Percentiles rank a stretch among this genome's conserved stretches.
Evolutionary conservation across 1,140 invertebrate species (phyloP).

Genomic region (Apis mellifera): Amel_HAv3.1 CM009944.2:7474501-7475000

Average conservation of each 20-base stretch:
- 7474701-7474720: background rate
- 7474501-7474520: no score
- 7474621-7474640: background rate
- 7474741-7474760: background rate
- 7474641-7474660: conserved; percentile 8
- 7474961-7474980: background rate
- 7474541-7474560: background rate
- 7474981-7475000: background rate
- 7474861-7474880: background rate
- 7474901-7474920: background rate
- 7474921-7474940: background rate
- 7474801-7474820: background rate
- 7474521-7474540: no score
- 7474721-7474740: background rate
- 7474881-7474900: background rate
- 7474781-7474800: background rate
- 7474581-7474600: no score
- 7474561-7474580: background rate
- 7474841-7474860: no score
- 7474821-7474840: no score
- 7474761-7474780: background rate
- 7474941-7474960: background rate
- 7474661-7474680: background rate
- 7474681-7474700: background rate
- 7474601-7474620: background rate